phyloP scores from a whole-genome alignment of 1,140 invertebrate species.

The Ditylenchus dipsaci region DNA sequence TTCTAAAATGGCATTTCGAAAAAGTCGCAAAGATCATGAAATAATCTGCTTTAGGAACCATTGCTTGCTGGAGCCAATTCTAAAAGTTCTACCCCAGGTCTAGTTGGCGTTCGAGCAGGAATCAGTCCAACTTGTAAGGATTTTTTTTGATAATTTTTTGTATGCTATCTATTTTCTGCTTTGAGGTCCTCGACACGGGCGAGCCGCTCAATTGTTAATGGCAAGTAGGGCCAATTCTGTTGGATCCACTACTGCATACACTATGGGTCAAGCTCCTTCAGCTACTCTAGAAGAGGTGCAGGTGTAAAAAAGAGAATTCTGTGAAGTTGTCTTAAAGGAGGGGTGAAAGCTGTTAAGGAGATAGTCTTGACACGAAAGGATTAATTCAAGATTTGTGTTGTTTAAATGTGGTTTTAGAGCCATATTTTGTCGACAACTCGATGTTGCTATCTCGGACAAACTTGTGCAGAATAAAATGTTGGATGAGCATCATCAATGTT shows the following conservation, averaged over 20 bases:
- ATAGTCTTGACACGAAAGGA: no score
- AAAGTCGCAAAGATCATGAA: not conserved
- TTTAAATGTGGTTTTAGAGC: no score
- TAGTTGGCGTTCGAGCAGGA: constrained; percentile 30
- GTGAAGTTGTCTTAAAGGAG: no score
- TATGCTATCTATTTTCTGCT: no score
- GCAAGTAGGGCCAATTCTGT: constrained; percentile 25
- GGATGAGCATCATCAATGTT: no score
- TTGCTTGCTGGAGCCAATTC: constrained; percentile 3
- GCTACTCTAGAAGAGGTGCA: not conserved
- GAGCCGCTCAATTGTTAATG: constrained; percentile 48
- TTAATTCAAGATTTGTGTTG: no score
- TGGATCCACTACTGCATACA: constrained; percentile 5
- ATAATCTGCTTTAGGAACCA: not conserved
- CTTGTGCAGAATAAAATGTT: no score
- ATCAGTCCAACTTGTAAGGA: constrained; percentile 49
- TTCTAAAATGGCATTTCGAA: not conserved
- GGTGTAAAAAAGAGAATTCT: not conserved
- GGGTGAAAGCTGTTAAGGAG: no score
- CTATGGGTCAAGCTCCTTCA: not conserved
- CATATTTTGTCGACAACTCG: no score
- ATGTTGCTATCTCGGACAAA: no score
- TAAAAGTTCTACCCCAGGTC: not conserved
- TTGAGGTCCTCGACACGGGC: constrained; percentile 45
- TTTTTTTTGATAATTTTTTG: no score